Conservation (phyloP, 2,797 vertebrate genomes). For the Pampus argenteus region DNA sequence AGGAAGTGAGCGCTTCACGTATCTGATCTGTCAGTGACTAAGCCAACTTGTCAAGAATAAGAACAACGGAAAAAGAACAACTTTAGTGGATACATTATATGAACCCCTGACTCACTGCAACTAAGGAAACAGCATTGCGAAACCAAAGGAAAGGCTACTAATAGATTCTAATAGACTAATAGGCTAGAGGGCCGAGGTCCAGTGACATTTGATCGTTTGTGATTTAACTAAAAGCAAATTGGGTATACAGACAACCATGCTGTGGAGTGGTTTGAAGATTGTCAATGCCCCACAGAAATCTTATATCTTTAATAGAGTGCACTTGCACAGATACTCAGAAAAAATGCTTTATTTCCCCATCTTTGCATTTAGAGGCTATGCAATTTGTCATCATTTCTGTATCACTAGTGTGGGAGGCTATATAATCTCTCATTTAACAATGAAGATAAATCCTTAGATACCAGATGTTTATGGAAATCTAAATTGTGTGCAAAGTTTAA, state of each 20-base stretch:
- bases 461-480: background rate
- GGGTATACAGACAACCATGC: slow-evolving; percentile 23
- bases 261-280: slow-evolving; percentile 6
- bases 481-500: background rate
- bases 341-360: slow-evolving; percentile 2
- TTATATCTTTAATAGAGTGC: slow-evolving; percentile 4
- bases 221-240: slow-evolving; percentile 55
- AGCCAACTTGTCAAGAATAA: slow-evolving; percentile 32
- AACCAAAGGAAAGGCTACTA: slow-evolving; percentile 42
- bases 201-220: slow-evolving; percentile 57
- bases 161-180: too few species aligned
- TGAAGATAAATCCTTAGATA: background rate
- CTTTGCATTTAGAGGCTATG: slow-evolving; percentile 7
- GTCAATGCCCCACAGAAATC: background rate
- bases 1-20: slow-evolving; percentile 15
- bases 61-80: slow-evolving; percentile 40
- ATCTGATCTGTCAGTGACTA: slow-evolving; percentile 37
- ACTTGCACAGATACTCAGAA: slow-evolving; percentile 6
- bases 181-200: slow-evolving; percentile 36
- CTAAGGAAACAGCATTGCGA: slow-evolving; percentile 12
- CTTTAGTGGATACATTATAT: slow-evolving; percentile 20
- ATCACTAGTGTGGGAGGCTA: slow-evolving; percentile 1
- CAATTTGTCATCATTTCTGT: slow-evolving; percentile 5
- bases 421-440: background rate
- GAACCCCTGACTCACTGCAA: slow-evolving; percentile 25